Evolutionary conservation across 2,113 vertebrate genomes (phyloP), one percentile per base, ranked within the genome.

Genomic region (Zosterops japonicus): DNA sequence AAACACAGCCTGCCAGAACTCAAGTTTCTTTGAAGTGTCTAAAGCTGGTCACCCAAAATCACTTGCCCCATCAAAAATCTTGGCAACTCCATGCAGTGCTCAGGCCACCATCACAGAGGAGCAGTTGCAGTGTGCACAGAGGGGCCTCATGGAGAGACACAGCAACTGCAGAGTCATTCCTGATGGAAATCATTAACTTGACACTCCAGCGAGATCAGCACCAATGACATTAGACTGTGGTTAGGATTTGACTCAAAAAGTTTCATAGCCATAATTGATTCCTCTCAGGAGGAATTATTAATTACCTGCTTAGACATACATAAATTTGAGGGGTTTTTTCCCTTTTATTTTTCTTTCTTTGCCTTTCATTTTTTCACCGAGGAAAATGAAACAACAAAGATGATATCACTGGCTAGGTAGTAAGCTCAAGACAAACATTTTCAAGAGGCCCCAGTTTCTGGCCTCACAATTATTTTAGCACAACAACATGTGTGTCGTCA

Each of bases 381-480:
- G 49, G 56, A 75, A 75, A 90, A 89, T 24, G 25, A 46, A 92
- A 79, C 44, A 49, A 63, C 24, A 36, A 80, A 82, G 61, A 53
- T 71, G 41, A 12, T 82, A 79, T 27, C 88, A 71, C 44, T 81
- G 61, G 44, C 36, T 89, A 88, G 60, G 69, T 76, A 75, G 57
- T 69, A 95, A 93, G 74, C 74, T 75, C 41, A 92, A 85, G 55
- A 93, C 78, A 95, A 95, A 93, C 50, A 65, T 67, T 90, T 93
- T 80, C 55, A 83, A 77, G 74, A 78, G 65, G 81, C 70, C 77
- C 52, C 57, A 20, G 50, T 60, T 90, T 88, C 35, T 81, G 71
- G 90, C 71, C 71, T 86, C 81, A 76, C 53, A 64, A 68, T 71
- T 92, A 29, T 52, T 86, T 83, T 46, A 90, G 70, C 70, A 70